Evolutionary conservation across 2,888 invertebrate species (phyloP).

Genomic region (Coenonympha arcania): DNA sequence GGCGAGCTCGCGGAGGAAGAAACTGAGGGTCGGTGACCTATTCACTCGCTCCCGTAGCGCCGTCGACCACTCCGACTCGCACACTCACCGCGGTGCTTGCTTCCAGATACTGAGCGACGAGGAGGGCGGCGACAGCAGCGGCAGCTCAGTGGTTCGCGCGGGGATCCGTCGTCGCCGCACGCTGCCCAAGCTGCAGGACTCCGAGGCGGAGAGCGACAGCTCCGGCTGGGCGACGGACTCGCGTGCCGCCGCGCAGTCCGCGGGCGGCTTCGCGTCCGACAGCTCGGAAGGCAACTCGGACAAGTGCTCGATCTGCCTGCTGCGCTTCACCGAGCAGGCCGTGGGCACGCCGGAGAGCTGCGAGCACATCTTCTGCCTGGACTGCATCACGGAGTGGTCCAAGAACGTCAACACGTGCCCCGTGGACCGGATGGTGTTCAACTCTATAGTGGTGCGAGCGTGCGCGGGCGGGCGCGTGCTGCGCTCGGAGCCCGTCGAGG

Average conservation of each 20-base stretch:
- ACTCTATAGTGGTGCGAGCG: conserved; percentile 81
- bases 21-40: conserved; percentile 56
- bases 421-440: conserved; percentile 88
- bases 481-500: conserved; percentile 78
- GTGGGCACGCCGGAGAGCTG: conserved; percentile 90
- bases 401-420: conserved; percentile 96
- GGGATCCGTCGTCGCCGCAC: conserved; percentile 48
- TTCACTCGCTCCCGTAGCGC: background rate
- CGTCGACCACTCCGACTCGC: background rate
- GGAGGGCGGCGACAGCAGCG: conserved; percentile 58
- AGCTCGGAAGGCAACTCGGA: conserved; percentile 82
- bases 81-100: conserved; percentile 8
- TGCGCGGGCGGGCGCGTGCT: conserved; percentile 78
- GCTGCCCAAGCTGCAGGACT: conserved; percentile 52
- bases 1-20: conserved; percentile 57
- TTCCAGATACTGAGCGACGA: conserved; percentile 74
- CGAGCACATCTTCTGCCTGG: conserved; percentile 91
- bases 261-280: conserved; percentile 68
- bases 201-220: conserved; percentile 54
- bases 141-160: conserved; percentile 47
- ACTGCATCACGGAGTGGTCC: conserved; percentile 95
- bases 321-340: conserved; percentile 83
- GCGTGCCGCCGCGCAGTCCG: conserved; percentile 30
- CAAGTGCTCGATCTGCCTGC: conserved; percentile 92
- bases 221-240: conserved; percentile 48